Evolutionary conservation across 2,888 invertebrate genomes (phyloP).

Genomic region (Drosophila nr. perissopoda): DNA sequence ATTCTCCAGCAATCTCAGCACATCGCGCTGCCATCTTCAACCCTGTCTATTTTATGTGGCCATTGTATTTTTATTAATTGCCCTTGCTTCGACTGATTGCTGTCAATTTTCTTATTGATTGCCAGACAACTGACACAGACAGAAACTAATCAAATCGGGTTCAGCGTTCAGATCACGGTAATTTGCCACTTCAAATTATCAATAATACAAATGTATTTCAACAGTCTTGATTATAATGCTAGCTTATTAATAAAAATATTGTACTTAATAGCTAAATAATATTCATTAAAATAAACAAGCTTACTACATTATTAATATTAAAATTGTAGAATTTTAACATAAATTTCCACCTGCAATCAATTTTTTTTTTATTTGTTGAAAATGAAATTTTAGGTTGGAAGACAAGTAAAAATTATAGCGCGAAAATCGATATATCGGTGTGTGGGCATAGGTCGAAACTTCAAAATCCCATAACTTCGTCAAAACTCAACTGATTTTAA

Average conservation of each 20-base stretch:
- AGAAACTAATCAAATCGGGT: constrained; percentile 16
- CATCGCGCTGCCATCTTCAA: constrained; percentile 29
- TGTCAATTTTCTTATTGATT: constrained; percentile 65
- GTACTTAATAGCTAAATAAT: not conserved
- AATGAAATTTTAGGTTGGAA: not conserved
- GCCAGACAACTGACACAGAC: constrained; percentile 14
- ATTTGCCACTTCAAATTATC: constrained; percentile 11
- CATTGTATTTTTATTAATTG: constrained; percentile 63
- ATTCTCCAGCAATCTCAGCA: constrained; percentile 43
- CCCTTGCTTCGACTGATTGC: constrained; percentile 61
- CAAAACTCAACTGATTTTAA: no score
- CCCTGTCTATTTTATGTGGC: constrained; percentile 14
- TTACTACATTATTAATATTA: not conserved
- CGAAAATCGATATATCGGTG: no score
- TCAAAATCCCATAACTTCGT: no score
- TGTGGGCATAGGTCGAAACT: no score
- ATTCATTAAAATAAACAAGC: not conserved
- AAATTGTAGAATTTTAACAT: not conserved
- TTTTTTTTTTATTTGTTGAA: no score
- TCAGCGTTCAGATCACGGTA: not conserved
- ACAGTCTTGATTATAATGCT: not conserved
- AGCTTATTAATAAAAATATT: not conserved
- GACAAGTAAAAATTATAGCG: no score
- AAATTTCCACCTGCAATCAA: not conserved
- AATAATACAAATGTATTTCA: constrained; percentile 6